Conservation (phyloP, 2,113 vertebrate species). For the Podiceps cristatus region DNA sequence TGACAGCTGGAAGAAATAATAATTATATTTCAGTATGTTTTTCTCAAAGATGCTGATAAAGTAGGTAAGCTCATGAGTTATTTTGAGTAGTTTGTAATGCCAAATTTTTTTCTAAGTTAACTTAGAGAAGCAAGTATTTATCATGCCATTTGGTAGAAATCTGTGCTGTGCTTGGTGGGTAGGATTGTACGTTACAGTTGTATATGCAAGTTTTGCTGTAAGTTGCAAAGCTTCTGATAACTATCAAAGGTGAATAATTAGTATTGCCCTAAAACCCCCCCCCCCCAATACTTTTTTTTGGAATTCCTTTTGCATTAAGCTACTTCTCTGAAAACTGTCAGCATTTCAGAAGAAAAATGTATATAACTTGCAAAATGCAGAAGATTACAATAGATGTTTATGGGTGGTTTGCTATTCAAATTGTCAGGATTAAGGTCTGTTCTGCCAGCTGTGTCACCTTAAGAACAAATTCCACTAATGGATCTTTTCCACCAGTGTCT, state of each 20-base stretch:
- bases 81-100: neutral
- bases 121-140: neutral
- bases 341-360: neutral
- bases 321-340: neutral
- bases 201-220: neutral
- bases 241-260: neutral
- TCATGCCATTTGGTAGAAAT: neutral
- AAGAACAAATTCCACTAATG: neutral
- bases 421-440: neutral
- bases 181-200: neutral
- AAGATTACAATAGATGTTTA: neutral
- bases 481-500: neutral
- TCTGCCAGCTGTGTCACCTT: neutral
- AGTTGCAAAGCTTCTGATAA: neutral
- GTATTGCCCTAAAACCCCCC: neutral
- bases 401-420: neutral
- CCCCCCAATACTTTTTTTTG: neutral
- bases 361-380: neutral
- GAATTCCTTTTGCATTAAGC: neutral
- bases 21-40: neutral
- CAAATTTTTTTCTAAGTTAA: neutral
- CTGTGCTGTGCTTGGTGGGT: neutral
- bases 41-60: neutral
- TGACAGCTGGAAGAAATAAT: slow-evolving; percentile 10
- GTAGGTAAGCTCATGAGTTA: neutral